A percentile compares a stretch with the other conserved stretches of the same genome.
Evolutionary conservation across 2,888 invertebrate genomes (phyloP).

Genomic region (Amaurobius ferox): DNA sequence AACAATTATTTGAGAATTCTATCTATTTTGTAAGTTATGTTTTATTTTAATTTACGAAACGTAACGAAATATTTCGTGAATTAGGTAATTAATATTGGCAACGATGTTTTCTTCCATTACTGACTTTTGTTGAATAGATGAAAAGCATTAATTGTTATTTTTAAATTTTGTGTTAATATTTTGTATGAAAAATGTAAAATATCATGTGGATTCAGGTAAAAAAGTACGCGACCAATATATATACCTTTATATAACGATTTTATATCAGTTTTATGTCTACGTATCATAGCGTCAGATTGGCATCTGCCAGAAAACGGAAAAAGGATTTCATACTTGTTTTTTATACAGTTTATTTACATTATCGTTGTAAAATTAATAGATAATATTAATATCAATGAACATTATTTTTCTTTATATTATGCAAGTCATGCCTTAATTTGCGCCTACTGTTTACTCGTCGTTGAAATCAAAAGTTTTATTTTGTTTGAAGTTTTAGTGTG

Average conservation of each 20-base stretch:
- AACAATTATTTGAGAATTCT: too few species aligned
- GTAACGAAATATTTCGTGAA: too few species aligned
- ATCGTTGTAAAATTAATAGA: not conserved
- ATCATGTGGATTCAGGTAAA: not conserved
- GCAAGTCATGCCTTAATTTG: not conserved
- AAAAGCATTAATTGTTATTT: not conserved
- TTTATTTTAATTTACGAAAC: too few species aligned
- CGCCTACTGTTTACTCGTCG: too few species aligned
- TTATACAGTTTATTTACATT: conserved; percentile 13
- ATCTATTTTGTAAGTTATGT: too few species aligned
- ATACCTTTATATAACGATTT: not conserved
- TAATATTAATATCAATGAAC: not conserved
- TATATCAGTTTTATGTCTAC: conserved; percentile 26
- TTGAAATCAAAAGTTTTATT: too few species aligned
- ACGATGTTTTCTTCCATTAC: not conserved
- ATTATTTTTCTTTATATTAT: not conserved
- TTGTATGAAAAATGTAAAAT: not conserved
- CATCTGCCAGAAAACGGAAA: conserved; percentile 29
- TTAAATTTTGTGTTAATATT: not conserved
- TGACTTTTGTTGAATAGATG: not conserved
- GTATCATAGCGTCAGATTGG: conserved; percentile 53
- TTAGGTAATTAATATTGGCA: not conserved
- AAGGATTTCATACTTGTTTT: conserved; percentile 11
- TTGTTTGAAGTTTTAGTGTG: too few species aligned
- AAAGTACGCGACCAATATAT: not conserved